Base-by-base conservation (phyloP, 2,113 vertebrate species). In the human region DNA sequence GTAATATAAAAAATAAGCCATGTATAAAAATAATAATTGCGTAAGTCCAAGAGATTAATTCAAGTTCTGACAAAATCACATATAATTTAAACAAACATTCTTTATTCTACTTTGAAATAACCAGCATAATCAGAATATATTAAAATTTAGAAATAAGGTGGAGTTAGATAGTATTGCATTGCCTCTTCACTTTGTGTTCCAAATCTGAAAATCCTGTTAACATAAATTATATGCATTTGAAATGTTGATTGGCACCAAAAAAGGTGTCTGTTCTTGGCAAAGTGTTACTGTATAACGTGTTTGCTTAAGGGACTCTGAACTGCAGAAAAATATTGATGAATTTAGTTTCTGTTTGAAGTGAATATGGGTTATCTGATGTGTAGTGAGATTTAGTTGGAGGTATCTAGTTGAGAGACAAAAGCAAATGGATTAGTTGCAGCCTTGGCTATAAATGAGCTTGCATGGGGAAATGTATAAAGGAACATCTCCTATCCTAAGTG, bases 61-160 rank as follows among this genome's bases (percentile, higher is more conserved):
- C 92, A 84, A 94, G 88, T 84, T 94, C 76, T 82, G 64, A 94
- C 84, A 83, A 97, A 84, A 85, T 89, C 45, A 72, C 73, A 48
- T 82, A 61, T 35, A 81, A 83, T 94, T 92, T 89, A 87, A 97
- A 80, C 57, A 92, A 87, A 75, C 8, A 84, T 80, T 14, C 11
- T 85, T 87, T 4, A 76, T 50, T 40, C 18, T 68, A 84, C 72
- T 85, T 97, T 43, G 35, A 97, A 96, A 90, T 89, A 79, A 66
- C 55, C 52, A 94, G 16, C 12, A 61, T 68, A 76, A 43, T 79
- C 68, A 83, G 73, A 96, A 89, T 92, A 61, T n/a, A 45, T 43
- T 94, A 73, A 91, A 38, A 61, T 50, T 91, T 89, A 38, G 75
- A 86, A 90, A 32, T 88, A 87, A 43, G 18, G 5, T 27, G 50